Base-by-base conservation (phyloP, 1,140 invertebrate genomes). In the Pseudomyrmex cubaensis region DNA sequence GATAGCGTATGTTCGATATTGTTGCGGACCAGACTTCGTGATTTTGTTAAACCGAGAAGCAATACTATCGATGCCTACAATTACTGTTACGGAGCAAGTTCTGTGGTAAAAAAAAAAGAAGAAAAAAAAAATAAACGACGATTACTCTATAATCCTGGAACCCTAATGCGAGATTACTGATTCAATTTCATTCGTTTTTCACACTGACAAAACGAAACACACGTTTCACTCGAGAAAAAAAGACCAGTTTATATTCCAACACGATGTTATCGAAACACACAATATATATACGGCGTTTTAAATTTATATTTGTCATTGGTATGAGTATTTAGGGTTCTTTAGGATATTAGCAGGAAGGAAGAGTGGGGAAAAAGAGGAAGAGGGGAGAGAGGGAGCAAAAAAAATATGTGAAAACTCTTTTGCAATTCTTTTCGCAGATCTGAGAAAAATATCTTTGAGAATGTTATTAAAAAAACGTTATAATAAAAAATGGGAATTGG, bases 61-160 rank as follows among this genome's bases (percentile, higher is more conserved):
- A 94, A 94, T 94, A 94, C 89, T 93, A 84, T 90, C 84, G 91
- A 93, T 93, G 93, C 93, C 92, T 94, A 90, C 90, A 89, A 90
- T 90, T 92, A 89, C 62, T 89, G 90, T 85, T 84, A 84, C 89
- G 86, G 82, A 70, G 56, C 22, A 66, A 70, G 54, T 70, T 54
- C 12, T 80, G 35, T 35, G 35, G 35, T 35, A 1, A 35, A 35
- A 35, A 35, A 35, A 35, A 35, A 35, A 5, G 20, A 35, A 7
- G 0, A 35, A 7, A 0, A 35, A 35, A 35, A 70, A 80, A 80
- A 44, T 70, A 80, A 70, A 80, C 44, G 46, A 67, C 50, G 35
- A 78, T 78, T 13, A 59, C 25, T n/a, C 9, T 13, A 20, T 20
- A 46, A 78, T 78, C 63, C 52, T 56, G 15, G 64, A 78, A 78